A percentile compares a stretch with the other conserved stretches of the same genome.
phyloP scores from a whole-genome alignment of 2,888 invertebrate genomes.

The Mantis religiosa region DNA sequence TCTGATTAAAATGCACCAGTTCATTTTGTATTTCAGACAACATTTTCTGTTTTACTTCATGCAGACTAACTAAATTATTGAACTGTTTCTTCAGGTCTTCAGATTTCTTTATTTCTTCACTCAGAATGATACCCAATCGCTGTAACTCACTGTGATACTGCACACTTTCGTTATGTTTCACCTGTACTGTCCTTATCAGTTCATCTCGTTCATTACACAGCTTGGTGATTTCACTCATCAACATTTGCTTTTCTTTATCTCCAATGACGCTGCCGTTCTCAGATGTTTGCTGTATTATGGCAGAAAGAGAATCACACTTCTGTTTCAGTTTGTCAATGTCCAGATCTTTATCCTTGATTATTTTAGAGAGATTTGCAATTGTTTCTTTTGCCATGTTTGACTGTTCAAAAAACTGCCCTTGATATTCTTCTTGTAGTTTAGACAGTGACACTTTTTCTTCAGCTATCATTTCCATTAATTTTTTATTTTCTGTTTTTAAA shows the following conservation, averaged over 20 bases:
- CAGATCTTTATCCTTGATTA: constrained; percentile 44
- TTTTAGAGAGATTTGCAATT: constrained; percentile 42
- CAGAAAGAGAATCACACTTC: constrained; percentile 41
- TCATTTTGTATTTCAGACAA: constrained; percentile 41
- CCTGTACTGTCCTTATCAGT: constrained; percentile 67
- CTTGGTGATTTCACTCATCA: constrained; percentile 40
- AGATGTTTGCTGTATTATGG: constrained; percentile 36
- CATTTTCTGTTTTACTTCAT: constrained; percentile 39
- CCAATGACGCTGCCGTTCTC: constrained; percentile 23
- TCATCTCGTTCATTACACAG: constrained; percentile 56
- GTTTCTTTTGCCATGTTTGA: constrained; percentile 38
- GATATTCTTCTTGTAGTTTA: neutral
- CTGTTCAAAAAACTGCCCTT: constrained; percentile 7
- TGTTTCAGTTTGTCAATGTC: constrained; percentile 45
- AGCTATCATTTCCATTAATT: neutral
- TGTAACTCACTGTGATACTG: constrained; percentile 84
- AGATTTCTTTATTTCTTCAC: constrained; percentile 35
- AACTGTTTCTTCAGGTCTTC: constrained; percentile 23
- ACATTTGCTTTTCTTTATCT: constrained; percentile 33
- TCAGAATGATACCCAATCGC: constrained; percentile 56
- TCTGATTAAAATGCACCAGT: constrained; percentile 38
- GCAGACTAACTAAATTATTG: constrained; percentile 24
- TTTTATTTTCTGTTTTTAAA: constrained; percentile 24
- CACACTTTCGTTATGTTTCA: constrained; percentile 81
- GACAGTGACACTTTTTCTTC: neutral